Evolutionary conservation across 2,888 invertebrate genomes (phyloP), one percentile per base, ranked within the genome.

Genomic region (Globia sparganii): DNA sequence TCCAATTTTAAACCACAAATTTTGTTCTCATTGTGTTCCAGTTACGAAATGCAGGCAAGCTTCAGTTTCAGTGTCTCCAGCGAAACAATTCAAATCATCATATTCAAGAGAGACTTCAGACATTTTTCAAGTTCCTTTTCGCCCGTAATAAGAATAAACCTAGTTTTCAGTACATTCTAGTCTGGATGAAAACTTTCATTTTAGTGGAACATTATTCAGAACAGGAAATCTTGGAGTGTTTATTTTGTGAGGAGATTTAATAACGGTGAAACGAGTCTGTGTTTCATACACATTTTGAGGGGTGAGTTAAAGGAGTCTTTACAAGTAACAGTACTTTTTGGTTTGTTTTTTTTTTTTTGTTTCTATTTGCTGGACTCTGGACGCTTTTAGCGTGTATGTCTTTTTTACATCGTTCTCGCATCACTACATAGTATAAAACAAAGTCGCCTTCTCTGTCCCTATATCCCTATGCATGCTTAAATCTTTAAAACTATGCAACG

Each of bases 1-100:
- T n/a, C 28, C 8, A 43, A 4, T 37, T 62, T 56, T 1, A 28
- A 68, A 37, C 2, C 46, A 37, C 6, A 25, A n/a, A 34, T n/a
- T 61, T 15, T 15, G 6, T 28, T 58, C 28, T 5, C 34, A 58
- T 58, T 81, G 34, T 71, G 25, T 70, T n/a, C 3, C 0, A 58
- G n/a, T 37, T 53, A 67, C 43, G 18, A 66, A 80, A 81, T 34
- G 15, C 56, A n/a, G n/a, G 25, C 59, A 37, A 61, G 9, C 43
- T 62, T 2, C 28, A 59, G 15, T 46, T 66, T 11, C 53, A 66
- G n/a, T 18, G 28, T 56, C 56, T 81, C 64, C 13, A 61, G 18
- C 5, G 49, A 46, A 75, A 58, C 72, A 81, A 73, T 69, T 49
- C 49, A 62, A 82, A 67, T 82, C 70, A 64, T 81, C 82, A 74